Conservation (phyloP, 2,797 vertebrate species). For the Cuniculus paca region DNA sequence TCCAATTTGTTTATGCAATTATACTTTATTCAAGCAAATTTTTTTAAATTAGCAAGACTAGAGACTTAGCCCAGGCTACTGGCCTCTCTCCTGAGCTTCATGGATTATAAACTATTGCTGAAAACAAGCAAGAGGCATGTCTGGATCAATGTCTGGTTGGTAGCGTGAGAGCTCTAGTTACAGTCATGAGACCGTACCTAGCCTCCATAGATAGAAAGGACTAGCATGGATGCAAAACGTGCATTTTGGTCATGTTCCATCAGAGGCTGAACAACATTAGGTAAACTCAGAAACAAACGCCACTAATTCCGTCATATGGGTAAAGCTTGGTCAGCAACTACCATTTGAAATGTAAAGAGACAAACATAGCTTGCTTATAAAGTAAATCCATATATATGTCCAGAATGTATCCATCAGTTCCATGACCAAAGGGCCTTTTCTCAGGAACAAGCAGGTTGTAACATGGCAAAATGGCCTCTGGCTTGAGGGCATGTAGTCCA, state of each 20-base stretch:
- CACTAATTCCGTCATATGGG: not conserved
- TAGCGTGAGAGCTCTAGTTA: not conserved
- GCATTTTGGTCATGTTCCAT: not conserved
- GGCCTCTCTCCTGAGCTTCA: not conserved
- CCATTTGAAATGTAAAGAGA: constrained; percentile 28
- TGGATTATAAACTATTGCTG: not conserved
- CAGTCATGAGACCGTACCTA: not conserved
- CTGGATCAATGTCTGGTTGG: not conserved
- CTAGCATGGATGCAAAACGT: not conserved
- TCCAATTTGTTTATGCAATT: not conserved
- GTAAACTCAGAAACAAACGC: not conserved
- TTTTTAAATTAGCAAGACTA: not conserved
- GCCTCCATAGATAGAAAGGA: not conserved
- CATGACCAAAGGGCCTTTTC: not conserved
- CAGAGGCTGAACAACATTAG: not conserved
- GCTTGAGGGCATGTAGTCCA: not conserved
- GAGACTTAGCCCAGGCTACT: not conserved
- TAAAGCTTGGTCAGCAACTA: not conserved
- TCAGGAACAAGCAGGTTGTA: not conserved
- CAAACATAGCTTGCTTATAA: not conserved
- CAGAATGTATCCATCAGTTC: not conserved
- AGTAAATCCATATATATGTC: not conserved
- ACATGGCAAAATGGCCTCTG: not conserved
- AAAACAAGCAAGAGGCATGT: not conserved
- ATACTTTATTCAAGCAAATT: not conserved